Percentiles rank a stretch among this genome's conserved stretches.
Conservation (phyloP, 2,113 vertebrate genomes). For the Gallinago undulata region DNA sequence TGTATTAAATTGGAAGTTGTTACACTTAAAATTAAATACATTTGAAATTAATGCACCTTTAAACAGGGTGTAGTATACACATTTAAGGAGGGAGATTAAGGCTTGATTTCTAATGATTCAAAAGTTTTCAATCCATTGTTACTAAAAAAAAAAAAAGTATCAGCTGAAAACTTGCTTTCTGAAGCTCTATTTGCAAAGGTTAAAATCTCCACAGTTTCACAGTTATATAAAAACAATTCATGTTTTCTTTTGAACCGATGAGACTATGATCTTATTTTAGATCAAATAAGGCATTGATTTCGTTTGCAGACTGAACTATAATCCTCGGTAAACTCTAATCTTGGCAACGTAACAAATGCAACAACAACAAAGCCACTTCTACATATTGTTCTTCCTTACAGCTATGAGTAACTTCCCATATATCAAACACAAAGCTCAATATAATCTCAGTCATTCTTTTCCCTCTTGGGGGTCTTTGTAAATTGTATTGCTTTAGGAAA, state of each 20-base stretch:
- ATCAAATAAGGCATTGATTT: constrained; percentile 39
- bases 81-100: not conserved
- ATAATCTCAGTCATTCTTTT: not conserved
- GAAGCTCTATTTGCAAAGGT: constrained; percentile 5
- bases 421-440: constrained; percentile 49
- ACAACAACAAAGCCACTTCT: constrained; percentile 53
- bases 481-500: constrained; percentile 39
- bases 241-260: constrained; percentile 7
- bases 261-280: constrained; percentile 38
- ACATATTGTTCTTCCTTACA: constrained; percentile 36
- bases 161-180: not conserved
- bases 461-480: constrained; percentile 43
- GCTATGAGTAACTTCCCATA: constrained; percentile 52
- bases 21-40: not conserved
- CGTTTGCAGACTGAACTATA: not conserved
- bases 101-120: not conserved
- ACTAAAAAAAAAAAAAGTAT: not conserved
- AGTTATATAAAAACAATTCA: not conserved
- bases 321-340: constrained; percentile 24
- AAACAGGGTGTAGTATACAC: not conserved
- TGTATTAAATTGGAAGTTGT: not conserved
- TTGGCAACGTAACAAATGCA: constrained; percentile 59
- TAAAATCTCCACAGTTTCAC: not conserved
- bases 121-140: not conserved
- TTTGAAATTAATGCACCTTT: not conserved